Conservation (phyloP, 2,113 vertebrate genomes). For the Fukomys damarensis region DNA sequence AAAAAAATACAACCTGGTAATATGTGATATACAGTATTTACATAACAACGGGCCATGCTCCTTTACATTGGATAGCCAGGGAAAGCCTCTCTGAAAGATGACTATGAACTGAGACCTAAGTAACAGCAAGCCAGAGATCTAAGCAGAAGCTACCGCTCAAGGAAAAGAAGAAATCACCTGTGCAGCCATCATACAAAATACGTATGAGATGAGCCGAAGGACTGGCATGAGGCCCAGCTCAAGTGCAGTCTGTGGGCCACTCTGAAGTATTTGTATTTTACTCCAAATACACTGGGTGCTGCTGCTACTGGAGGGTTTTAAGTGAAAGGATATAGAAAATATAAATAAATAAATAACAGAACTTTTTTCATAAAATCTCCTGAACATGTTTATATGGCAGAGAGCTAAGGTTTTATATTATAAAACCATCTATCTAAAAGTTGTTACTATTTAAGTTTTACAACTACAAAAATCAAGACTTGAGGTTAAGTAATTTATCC, state of each 20-base stretch:
- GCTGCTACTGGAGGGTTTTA: background rate
- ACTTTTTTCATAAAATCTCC: conserved; percentile 10
- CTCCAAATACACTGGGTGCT: background rate
- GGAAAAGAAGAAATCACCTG: background rate
- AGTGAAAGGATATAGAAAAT: background rate
- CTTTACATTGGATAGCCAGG: background rate
- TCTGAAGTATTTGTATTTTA: background rate
- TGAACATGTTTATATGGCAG: background rate
- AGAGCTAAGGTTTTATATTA: background rate
- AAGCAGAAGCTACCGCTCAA: background rate
- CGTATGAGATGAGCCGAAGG: background rate
- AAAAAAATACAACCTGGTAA: background rate
- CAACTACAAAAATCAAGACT: background rate
- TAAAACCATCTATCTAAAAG: background rate
- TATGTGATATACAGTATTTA: background rate
- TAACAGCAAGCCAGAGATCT: background rate
- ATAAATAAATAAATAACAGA: background rate
- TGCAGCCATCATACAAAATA: background rate
- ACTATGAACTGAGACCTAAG: background rate
- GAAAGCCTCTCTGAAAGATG: conserved; percentile 3
- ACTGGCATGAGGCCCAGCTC: background rate
- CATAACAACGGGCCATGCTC: background rate
- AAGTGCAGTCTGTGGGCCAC: background rate
- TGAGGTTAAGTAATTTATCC: background rate
- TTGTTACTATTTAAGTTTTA: background rate